Evolutionary conservation across 1,140 invertebrate species (phyloP).

Genomic region (Drosophila miranda): DNA sequence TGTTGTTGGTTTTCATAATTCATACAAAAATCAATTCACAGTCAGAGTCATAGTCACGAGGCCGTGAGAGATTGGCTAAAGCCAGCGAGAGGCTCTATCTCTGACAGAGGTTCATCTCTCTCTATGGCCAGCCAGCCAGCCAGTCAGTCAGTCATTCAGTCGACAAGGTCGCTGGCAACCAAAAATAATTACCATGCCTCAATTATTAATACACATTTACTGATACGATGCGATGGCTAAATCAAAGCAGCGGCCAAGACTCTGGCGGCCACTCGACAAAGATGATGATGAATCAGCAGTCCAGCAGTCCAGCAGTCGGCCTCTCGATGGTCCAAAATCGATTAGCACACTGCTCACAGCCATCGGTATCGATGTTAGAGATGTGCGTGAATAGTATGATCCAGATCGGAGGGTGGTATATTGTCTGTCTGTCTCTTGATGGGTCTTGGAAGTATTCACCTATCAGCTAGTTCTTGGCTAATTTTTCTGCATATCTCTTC

Average conservation of each 20-base stretch:
- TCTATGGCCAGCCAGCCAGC: slow-evolving; percentile 15
- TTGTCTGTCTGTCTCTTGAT: too few species aligned
- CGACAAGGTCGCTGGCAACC: slow-evolving; percentile 56
- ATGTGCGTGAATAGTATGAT: too few species aligned
- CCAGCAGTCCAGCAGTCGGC: too few species aligned
- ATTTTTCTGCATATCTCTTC: too few species aligned
- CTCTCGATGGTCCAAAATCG: too few species aligned
- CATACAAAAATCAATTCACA: slow-evolving; percentile 49
- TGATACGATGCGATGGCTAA: slow-evolving; percentile 18
- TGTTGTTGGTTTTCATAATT: slow-evolving; percentile 13
- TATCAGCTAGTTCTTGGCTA: too few species aligned
- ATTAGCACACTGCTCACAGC: too few species aligned
- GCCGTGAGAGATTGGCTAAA: slow-evolving; percentile 37
- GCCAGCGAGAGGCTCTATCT: not conserved
- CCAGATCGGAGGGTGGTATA: too few species aligned
- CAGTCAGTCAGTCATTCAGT: slow-evolving; percentile 15
- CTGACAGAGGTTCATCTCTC: slow-evolving; percentile 32
- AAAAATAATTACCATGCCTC: slow-evolving; percentile 57
- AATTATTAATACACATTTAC: slow-evolving; percentile 57
- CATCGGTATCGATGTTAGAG: too few species aligned
- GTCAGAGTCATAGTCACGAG: slow-evolving; percentile 43
- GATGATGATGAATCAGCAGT: slow-evolving; percentile 7
- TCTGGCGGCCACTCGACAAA: not conserved
- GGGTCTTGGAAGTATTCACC: too few species aligned
- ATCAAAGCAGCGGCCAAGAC: slow-evolving; percentile 16